Base-by-base conservation (phyloP, 2,888 invertebrate genomes). In the Drosophila mercatorum region DNA sequence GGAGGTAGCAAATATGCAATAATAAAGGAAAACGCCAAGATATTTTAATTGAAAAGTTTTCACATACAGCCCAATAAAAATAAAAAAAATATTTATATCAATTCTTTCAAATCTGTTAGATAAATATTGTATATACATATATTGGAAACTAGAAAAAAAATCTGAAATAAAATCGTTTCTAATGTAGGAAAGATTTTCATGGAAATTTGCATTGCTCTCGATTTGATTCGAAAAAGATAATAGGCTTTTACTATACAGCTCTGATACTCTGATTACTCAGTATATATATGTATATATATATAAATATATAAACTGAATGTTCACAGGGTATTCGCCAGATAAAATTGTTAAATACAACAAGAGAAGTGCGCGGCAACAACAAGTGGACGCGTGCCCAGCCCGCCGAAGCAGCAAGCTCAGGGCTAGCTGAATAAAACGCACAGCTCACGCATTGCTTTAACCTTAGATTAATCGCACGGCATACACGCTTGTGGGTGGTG, bases 381-480 rank as follows among this genome's bases (percentile, higher is more conserved):
- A 77, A 83, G 70, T 70, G 77, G 69, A 65, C 31, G 64, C 31
- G 12, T 7, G 8, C 5, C n/a, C 6, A 8, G 14, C n/a, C 26
- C 10, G 34, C n/a, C 26, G 26, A 46, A 46, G 46, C 46, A 26
- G 22, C 46, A 28, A 6, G n/a, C n/a, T 3, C 11, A 41, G 28
- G n/a, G 11, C 17, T 11, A 28, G 38, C 26, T 53, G 43, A 47
- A 58, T 58, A 14, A 11, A 47, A 71, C 59, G 43, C 69, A 67
- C 43, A 52, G 51, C 68, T 61, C 58, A 69, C 44, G 58, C 47
- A 64, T 58, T 44, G 57, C 68, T 79, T 88, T 81, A 87, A 74
- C 79, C 89, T 87, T 75, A 82, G 77, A 87, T 86, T 89, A 86
- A 89, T 82, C 85, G 70, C 72, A 75, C 62, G 72, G 62, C 78